phyloP scores from a whole-genome alignment of 2,797 vertebrate genomes.

The Melanogrammus aeglefinus region DNA sequence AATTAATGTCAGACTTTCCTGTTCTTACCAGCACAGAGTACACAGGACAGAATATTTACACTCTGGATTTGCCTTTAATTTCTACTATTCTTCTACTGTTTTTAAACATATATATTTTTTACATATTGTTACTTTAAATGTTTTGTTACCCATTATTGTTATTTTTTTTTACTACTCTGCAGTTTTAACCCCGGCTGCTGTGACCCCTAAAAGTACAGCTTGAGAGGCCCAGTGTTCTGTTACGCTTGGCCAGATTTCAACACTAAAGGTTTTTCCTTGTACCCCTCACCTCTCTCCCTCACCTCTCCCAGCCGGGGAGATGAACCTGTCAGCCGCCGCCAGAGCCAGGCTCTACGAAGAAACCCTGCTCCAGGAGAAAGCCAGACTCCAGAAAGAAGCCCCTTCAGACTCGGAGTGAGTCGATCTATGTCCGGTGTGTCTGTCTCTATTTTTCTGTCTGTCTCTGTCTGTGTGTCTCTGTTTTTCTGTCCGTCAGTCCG shows the following conservation, averaged over 20 bases:
- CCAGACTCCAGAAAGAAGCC: slow-evolving; percentile 69
- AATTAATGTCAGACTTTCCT: not conserved
- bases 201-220: not conserved
- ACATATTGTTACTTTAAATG: not conserved
- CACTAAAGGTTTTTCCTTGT: not conserved
- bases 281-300: not conserved
- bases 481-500: not conserved
- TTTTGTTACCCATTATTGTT: not conserved
- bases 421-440: not conserved
- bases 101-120: not conserved
- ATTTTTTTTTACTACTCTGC: not conserved
- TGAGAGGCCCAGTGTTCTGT: not conserved
- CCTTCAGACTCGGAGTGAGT: slow-evolving; percentile 83
- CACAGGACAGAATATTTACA: not conserved
- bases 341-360: slow-evolving; percentile 79
- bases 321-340: slow-evolving; percentile 84
- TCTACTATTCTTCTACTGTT: not conserved
- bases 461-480: not conserved
- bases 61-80: not conserved
- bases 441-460: not conserved
- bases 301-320: slow-evolving; percentile 79
- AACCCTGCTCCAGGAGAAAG: slow-evolving; percentile 63
- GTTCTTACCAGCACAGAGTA: no score
- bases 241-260: not conserved
- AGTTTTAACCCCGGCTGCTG: not conserved